Evolutionary conservation across 2,113 vertebrate genomes (phyloP).

Genomic region (Gavialis gangeticus): DNA sequence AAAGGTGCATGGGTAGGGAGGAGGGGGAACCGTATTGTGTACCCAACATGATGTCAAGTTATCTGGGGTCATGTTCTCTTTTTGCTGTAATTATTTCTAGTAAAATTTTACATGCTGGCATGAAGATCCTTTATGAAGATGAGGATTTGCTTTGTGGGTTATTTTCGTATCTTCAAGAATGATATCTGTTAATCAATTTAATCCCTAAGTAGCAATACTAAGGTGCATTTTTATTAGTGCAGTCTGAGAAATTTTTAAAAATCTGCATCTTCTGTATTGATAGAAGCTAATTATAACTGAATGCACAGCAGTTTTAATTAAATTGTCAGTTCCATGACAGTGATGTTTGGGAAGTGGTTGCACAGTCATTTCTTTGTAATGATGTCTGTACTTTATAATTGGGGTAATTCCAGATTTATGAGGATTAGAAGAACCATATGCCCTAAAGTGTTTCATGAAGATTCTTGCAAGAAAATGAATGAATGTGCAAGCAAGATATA

Average conservation of each 20-base stretch:
- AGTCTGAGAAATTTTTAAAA: constrained; percentile 47
- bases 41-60: not conserved
- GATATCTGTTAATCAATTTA: constrained; percentile 30
- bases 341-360: constrained; percentile 54
- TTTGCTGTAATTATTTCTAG: constrained; percentile 47
- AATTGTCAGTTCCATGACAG: constrained; percentile 52
- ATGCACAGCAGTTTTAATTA: constrained; percentile 65
- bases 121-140: constrained; percentile 18
- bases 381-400: constrained; percentile 51
- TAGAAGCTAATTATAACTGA: constrained; percentile 64
- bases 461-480: constrained; percentile 3
- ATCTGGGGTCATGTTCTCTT: not conserved
- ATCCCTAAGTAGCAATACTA: not conserved
- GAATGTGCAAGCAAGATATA: not conserved
- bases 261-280: constrained; percentile 39
- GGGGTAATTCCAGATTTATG: constrained; percentile 68
- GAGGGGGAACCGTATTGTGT: not conserved
- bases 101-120: constrained; percentile 20
- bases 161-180: not conserved
- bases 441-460: constrained; percentile 38
- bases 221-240: constrained; percentile 29
- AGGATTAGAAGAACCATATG: constrained; percentile 56
- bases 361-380: constrained; percentile 55
- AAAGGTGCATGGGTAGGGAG: not conserved
- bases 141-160: constrained; percentile 33